These are phyloP conservation scores for Alauda arvensis DNA, from an alignment of 2,797 vertebrate genomes.

Conservation along the genomic window DNA sequence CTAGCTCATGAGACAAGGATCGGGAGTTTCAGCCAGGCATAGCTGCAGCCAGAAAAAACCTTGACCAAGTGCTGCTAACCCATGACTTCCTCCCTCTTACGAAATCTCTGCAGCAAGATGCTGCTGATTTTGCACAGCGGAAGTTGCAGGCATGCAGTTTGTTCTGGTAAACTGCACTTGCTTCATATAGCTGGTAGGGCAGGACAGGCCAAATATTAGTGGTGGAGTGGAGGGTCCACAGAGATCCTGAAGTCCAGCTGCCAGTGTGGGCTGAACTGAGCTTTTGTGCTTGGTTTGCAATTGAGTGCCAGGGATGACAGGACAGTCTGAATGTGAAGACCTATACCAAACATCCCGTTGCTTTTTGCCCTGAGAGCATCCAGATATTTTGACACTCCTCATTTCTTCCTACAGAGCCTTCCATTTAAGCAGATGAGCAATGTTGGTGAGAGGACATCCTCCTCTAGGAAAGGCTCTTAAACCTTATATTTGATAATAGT, in stretches of 20 bases:
- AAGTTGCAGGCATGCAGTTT: background rate
- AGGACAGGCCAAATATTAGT: background rate
- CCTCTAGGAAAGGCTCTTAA: background rate
- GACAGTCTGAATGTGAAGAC: background rate
- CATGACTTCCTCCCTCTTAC: background rate
- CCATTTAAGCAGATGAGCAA: background rate
- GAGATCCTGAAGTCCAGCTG: background rate
- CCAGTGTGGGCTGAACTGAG: background rate
- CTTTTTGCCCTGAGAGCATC: background rate
- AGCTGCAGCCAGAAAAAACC: background rate
- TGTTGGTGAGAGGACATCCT: background rate
- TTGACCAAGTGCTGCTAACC: background rate
- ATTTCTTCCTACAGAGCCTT: background rate
- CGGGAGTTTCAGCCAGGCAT: background rate
- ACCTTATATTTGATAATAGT: background rate
- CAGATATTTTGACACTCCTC: background rate
- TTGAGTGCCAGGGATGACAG: background rate
- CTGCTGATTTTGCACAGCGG: background rate
- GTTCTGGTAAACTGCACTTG: background rate
- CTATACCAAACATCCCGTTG: background rate
- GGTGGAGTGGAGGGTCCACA: background rate
- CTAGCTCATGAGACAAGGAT: background rate
- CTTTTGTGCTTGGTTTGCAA: background rate
- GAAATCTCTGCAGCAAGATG: background rate
- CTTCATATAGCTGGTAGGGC: background rate